Evolutionary conservation across 2,113 vertebrate species (phyloP).

Genomic region (Hemibagrus wyckioides): DNA sequence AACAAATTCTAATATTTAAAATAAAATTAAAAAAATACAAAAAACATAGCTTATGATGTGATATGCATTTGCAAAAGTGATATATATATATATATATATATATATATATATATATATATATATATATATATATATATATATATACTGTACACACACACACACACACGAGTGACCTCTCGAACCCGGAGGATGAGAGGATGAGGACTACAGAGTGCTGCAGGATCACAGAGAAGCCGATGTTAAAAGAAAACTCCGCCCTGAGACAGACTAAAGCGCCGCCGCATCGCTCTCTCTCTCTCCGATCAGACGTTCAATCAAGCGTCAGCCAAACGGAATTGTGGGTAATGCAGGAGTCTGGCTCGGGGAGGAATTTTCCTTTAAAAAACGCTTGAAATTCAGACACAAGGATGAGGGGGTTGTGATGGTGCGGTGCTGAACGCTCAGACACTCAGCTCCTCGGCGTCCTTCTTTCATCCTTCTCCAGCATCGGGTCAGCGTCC

Average conservation of each 20-base stretch:
- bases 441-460: background rate
- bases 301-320: background rate
- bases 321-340: background rate
- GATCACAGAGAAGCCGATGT: background rate
- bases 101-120: slow-evolving; percentile 28
- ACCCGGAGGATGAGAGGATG: slow-evolving; percentile 2
- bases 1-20: slow-evolving; percentile 18
- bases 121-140: slow-evolving; percentile 34
- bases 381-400: background rate
- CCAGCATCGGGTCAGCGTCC: background rate
- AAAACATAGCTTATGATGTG: slow-evolving; percentile 70
- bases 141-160: slow-evolving; percentile 32
- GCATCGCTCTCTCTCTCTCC: background rate
- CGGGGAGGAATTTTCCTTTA: slow-evolving; percentile 1
- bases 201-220: slow-evolving; percentile 14
- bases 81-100: slow-evolving; percentile 34
- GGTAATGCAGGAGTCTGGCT: background rate
- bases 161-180: slow-evolving; percentile 22
- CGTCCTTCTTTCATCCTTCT: too few species aligned
- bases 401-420: background rate
- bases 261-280: background rate
- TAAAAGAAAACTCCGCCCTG: slow-evolving; percentile 3
- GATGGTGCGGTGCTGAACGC: background rate
- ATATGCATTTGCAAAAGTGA: slow-evolving; percentile 59
- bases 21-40: background rate